Evolutionary conservation across 2,797 vertebrate genomes (phyloP).

Genomic region (Epinephelus malabaricus): DNA sequence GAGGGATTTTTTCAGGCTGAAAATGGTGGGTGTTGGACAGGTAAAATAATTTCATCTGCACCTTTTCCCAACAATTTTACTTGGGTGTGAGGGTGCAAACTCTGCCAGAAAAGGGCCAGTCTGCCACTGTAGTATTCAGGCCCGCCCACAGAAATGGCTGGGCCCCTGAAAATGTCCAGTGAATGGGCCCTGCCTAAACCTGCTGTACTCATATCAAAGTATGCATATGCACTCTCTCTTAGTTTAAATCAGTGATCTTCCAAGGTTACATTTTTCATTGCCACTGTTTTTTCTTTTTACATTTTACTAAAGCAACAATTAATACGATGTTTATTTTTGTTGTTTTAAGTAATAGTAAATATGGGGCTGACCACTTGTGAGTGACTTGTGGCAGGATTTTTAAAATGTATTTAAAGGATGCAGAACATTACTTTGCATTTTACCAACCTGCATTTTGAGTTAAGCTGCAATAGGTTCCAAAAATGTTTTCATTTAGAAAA

Average conservation of each 20-base stretch:
- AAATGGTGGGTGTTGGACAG: conserved; percentile 31
- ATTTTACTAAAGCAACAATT: too few species aligned
- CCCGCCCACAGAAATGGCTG: too few species aligned
- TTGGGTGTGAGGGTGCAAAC: background rate
- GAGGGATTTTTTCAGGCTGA: conserved; percentile 47
- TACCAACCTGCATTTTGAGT: conserved; percentile 5
- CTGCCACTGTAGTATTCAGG: background rate
- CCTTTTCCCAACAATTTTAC: conserved; percentile 8
- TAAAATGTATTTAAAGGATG: conserved; percentile 3
- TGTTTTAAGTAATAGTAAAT: too few species aligned
- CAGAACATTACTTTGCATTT: background rate
- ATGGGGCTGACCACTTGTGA: background rate
- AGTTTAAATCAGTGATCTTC: too few species aligned
- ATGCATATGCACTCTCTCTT: too few species aligned
- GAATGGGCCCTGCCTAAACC: too few species aligned
- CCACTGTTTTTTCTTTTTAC: too few species aligned
- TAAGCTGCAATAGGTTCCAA: conserved; percentile 1
- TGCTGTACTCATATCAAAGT: too few species aligned
- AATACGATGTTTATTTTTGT: too few species aligned
- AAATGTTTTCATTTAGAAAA: conserved; percentile 36
- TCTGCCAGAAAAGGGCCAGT: background rate
- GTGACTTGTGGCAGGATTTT: background rate
- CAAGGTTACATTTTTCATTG: too few species aligned
- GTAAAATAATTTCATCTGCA: conserved; percentile 30
- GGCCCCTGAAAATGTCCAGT: too few species aligned